Evolutionary conservation across 2,113 vertebrate genomes (phyloP), one percentile per base, ranked within the genome.

Genomic region (Heterotis niloticus): DNA sequence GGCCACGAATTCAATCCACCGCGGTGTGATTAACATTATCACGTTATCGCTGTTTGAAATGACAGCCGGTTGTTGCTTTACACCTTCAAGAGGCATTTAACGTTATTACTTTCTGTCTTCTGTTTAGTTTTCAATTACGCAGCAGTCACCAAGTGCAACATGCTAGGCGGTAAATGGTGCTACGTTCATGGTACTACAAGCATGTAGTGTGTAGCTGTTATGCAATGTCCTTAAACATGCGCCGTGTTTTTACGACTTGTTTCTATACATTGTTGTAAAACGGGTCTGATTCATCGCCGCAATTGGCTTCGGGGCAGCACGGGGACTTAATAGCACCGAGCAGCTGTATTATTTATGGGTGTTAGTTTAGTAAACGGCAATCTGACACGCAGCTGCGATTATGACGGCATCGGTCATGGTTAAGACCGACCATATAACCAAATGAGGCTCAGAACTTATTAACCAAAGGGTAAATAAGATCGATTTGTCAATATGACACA

Each of bases 301-400:
- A 56, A 56, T 57, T 73, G 52, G 44, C 56, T 73, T 73, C 56
- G 56, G 56, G 20, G 56, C 71, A 57, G 56, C 52, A 73, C 9
- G 70, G 54, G 34, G 5, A 23, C 13, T 23, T 11, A 12, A 44
- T 14, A 18, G 26, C 54, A 59, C 4, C 11, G 52, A 26, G 69
- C 11, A 52, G 44, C 23, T 52, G 44, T 29, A 72, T 74, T 74
- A 74, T 74, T 74, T 59, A 74, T 74, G 54, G 71, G 24, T n/a
- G 26, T 74, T 59, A 51, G 26, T 74, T 74, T 74, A 59, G 54
- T 59, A 74, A 74, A 74, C 26, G 71, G 57, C n/a, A 14, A 59
- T 74, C 24, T 26, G 57, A 54, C 54, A 57, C 28, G 71, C 54
- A 18, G 71, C 71, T 73, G 54, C 57, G 52, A 57, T 74, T 74